These are phyloP conservation scores for Ictalurus furcatus DNA, from an alignment of 2,113 vertebrate species.

Conservation along the genomic window DNA sequence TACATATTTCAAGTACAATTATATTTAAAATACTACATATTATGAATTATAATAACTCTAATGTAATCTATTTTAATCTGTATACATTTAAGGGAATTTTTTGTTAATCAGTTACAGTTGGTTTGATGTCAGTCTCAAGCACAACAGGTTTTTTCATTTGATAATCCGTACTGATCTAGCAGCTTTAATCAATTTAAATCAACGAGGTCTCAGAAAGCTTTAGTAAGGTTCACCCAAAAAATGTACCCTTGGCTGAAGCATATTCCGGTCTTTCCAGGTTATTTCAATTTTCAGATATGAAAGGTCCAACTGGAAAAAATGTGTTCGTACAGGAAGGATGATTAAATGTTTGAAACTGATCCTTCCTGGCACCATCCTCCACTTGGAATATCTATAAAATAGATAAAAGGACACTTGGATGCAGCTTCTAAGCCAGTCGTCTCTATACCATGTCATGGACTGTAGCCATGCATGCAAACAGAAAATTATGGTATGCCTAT, in stretches of 20 bases:
- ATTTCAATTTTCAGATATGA: conserved; percentile 34
- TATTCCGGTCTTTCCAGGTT: conserved; percentile 18
- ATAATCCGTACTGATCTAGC: conserved; percentile 3
- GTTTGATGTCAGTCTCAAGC: neutral
- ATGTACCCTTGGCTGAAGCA: conserved; percentile 1
- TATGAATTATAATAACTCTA: neutral
- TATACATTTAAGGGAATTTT: neutral
- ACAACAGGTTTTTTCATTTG: neutral
- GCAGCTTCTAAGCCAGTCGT: conserved; percentile 11
- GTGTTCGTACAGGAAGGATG: conserved; percentile 24
- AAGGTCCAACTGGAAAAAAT: conserved; percentile 36
- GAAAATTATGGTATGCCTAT: conserved; percentile 30
- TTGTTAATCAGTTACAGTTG: neutral
- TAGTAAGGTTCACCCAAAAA: neutral
- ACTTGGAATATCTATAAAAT: conserved; percentile 27
- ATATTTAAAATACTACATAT: no score
- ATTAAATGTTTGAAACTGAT: conserved; percentile 48
- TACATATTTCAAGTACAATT: neutral
- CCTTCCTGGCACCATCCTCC: conserved; percentile 31
- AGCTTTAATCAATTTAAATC: conserved; percentile 32
- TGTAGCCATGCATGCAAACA: conserved; percentile 25
- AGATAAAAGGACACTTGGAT: conserved; percentile 31
- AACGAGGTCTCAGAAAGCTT: neutral
- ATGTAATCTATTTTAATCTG: neutral
- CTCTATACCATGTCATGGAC: conserved; percentile 29